Evolutionary conservation across 2,113 vertebrate genomes (phyloP), one percentile per base, ranked within the genome.

Genomic region (Silurus glanis): DNA sequence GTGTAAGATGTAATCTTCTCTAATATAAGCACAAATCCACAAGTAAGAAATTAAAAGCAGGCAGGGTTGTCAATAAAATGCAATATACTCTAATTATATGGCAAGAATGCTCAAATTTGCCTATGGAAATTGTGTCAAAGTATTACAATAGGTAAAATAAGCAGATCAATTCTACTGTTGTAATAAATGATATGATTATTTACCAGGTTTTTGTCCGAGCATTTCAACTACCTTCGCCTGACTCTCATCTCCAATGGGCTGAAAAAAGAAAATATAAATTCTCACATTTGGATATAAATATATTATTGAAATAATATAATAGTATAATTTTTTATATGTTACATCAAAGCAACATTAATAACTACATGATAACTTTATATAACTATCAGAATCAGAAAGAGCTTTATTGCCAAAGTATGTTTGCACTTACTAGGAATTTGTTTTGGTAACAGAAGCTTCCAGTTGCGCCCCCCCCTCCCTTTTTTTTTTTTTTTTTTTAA

Each of bases 201-300:
- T 88, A 98, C 97, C 96, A 92, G 95, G 95, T 88, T 96, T 97
- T 85, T 95, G 85, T 12, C 97, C 97, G 0, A 97, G 91, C 21
- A 96, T 88, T 25, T 96, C 96, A 82, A 97, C 81, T 86, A 97
- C 93, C 0, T 75, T 95, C 0, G 96, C 97, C 71, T 97, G 95
- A 83, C 95, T 97, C 93, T 98, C 96, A 0, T 97, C 96, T 85
- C 97, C 97, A 0, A 96, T 3, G 0, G 96, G 97, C 97, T 99
- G 91, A 1, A 45, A 49, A 53, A 88, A 79, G 49, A 21, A 53
- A 9, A 83, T 9, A 17, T 2, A 49, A 2, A 6, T 37, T 37
- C 37, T 37, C 37, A 37, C 37, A 2, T 37, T 37, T 37, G 37
- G 2, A 37, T 37, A 37, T 37, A 37, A 37, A 37, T 37, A 37